A percentile compares a stretch with the other conserved stretches of the same genome.
These are phyloP conservation scores for Lithosia quadra DNA, from an alignment of 2,888 invertebrate species.

Conservation along the genomic window DNA sequence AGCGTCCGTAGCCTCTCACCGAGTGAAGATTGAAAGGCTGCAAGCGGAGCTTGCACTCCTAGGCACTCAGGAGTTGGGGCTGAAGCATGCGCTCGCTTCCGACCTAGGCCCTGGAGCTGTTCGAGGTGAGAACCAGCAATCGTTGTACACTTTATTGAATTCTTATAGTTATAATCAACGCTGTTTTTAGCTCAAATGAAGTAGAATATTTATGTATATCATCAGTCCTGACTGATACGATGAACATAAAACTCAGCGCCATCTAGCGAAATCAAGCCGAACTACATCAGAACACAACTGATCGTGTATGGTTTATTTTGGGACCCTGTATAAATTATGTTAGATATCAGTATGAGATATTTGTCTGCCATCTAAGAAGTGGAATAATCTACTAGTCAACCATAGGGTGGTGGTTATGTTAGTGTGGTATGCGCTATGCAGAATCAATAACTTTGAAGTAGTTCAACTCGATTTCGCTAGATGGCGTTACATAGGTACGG, in stretches of 20 bases:
- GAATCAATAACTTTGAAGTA: neutral
- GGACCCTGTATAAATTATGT: neutral
- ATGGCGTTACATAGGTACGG: neutral
- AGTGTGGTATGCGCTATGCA: too few relatives aligned
- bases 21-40: slow-evolving; percentile 89
- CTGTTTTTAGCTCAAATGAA: neutral
- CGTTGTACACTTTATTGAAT: neutral
- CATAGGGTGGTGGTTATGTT: too few relatives aligned
- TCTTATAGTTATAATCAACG: too few relatives aligned
- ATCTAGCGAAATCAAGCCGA: neutral
- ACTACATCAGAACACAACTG: too few relatives aligned
- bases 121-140: slow-evolving; percentile 50
- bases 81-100: slow-evolving; percentile 73
- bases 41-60: slow-evolving; percentile 90
- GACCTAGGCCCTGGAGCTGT: slow-evolving; percentile 63
- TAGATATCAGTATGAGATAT: neutral
- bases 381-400: too few relatives aligned
- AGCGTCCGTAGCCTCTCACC: slow-evolving; percentile 88
- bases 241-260: too few relatives aligned
- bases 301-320: neutral
- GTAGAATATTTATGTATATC: too few relatives aligned
- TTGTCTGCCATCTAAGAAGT: too few relatives aligned
- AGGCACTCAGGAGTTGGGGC: slow-evolving; percentile 87
- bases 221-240: too few relatives aligned
- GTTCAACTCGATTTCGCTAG: neutral